Evolutionary conservation across 1,140 invertebrate species (phyloP).

Genomic region (Frieseomelitta varia): DNA sequence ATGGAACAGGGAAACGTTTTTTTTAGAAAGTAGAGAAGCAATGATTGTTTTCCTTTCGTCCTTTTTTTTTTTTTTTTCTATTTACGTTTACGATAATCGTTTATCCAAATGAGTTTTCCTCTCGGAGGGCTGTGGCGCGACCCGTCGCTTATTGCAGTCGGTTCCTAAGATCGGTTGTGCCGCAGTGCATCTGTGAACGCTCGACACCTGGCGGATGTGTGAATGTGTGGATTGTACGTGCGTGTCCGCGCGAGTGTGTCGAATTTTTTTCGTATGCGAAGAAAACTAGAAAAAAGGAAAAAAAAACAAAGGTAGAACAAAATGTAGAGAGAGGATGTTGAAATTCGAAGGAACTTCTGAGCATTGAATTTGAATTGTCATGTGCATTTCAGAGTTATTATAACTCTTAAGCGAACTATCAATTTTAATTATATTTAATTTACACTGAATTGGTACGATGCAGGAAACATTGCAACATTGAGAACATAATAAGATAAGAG

Average conservation of each 20-base stretch:
- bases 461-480: too few relatives aligned
- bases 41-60: not conserved
- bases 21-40: not conserved
- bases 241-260: constrained; percentile 20
- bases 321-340: not conserved
- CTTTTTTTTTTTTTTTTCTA: not conserved
- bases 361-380: not conserved
- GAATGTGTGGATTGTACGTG: constrained; percentile 15
- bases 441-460: too few relatives aligned
- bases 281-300: not conserved
- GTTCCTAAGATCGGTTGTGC: constrained; percentile 71
- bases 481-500: too few relatives aligned
- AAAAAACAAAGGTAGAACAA: not conserved
- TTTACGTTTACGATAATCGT: constrained; percentile 37
- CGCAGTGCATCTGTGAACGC: constrained; percentile 21
- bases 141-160: constrained; percentile 70
- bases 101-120: constrained; percentile 44
- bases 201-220: not conserved
- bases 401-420: too few relatives aligned
- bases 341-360: not conserved
- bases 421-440: too few relatives aligned
- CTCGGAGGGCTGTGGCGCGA: constrained; percentile 21
- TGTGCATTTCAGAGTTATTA: not conserved
- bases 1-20: constrained; percentile 24
- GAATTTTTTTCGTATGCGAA: constrained; percentile 3